These are phyloP conservation scores for Cichlasoma orientale DNA, from an alignment of 2,797 vertebrate genomes.

Conservation along the genomic window DNA sequence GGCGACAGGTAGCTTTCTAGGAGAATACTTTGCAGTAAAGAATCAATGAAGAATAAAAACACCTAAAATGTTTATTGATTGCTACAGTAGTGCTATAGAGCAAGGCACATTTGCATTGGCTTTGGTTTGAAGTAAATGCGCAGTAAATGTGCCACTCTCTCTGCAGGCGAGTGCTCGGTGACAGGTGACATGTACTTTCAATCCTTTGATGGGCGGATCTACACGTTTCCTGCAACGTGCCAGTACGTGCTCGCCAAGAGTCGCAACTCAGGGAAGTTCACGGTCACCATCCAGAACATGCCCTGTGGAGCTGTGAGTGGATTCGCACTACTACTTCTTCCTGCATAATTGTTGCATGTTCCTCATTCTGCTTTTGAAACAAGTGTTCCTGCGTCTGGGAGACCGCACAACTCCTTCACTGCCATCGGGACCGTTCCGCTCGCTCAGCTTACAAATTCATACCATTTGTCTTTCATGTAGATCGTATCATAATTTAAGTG, in stretches of 20 bases:
- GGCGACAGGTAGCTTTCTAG: too few relatives aligned
- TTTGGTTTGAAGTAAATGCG: neutral
- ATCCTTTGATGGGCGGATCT: constrained; percentile 92
- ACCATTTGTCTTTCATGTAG: constrained; percentile 49
- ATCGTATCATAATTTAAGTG: constrained; percentile 56
- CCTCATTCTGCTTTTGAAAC: neutral
- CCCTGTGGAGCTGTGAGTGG: constrained; percentile 91
- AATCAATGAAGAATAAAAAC: too few relatives aligned
- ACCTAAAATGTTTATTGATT: neutral
- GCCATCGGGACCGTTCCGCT: neutral
- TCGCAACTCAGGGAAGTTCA: constrained; percentile 86
- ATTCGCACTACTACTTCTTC: neutral
- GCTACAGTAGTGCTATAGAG: neutral
- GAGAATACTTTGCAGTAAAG: too few relatives aligned
- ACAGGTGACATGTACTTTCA: constrained; percentile 92
- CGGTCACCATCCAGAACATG: constrained; percentile 88
- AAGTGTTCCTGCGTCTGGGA: neutral
- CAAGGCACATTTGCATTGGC: neutral
- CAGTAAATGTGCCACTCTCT: neutral
- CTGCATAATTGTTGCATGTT: neutral
- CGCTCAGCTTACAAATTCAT: constrained; percentile 13
- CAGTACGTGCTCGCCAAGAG: constrained; percentile 96
- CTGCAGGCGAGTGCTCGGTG: constrained; percentile 91
- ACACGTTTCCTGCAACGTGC: constrained; percentile 90
- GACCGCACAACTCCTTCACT: neutral